phyloP scores from a whole-genome alignment of 2,888 invertebrate species.

The Quadroppia sp. region DNA sequence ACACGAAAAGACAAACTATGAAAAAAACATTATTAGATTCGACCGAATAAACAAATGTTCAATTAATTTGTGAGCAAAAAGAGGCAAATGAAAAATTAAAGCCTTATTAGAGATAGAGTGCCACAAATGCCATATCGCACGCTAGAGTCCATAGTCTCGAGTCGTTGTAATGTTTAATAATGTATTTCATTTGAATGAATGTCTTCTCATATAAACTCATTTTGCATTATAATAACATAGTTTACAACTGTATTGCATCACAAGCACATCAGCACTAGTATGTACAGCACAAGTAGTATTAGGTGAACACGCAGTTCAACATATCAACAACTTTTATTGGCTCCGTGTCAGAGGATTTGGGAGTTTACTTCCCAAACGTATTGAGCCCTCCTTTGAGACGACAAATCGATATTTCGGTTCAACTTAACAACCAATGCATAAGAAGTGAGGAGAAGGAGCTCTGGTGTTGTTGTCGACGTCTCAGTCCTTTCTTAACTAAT shows the following conservation, averaged over 20 bases:
- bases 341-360: conserved; percentile 29
- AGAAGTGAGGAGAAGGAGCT: background rate
- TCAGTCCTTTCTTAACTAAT: conserved; percentile 23
- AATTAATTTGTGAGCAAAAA: conserved; percentile 23
- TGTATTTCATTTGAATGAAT: conserved; percentile 32
- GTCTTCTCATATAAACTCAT: conserved; percentile 6
- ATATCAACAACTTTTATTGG: conserved; percentile 39
- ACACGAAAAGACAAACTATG: background rate
- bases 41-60: conserved; percentile 16
- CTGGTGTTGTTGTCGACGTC: background rate
- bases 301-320: conserved; percentile 33
- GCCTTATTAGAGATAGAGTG: background rate
- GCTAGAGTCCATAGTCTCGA: background rate
- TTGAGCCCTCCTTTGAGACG: conserved; percentile 31
- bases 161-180: conserved; percentile 5
- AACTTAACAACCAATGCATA: background rate
- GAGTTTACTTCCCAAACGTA: conserved; percentile 36
- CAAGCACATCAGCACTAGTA: background rate
- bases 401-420: conserved; percentile 24
- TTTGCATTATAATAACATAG: conserved; percentile 31
- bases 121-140: background rate
- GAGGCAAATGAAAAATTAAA: conserved; percentile 23
- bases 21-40: conserved; percentile 31
- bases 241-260: conserved; percentile 35
- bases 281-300: background rate